Evolutionary conservation across 2,888 invertebrate species (phyloP).

Genomic region (Lasioglossum pauxillum): DNA sequence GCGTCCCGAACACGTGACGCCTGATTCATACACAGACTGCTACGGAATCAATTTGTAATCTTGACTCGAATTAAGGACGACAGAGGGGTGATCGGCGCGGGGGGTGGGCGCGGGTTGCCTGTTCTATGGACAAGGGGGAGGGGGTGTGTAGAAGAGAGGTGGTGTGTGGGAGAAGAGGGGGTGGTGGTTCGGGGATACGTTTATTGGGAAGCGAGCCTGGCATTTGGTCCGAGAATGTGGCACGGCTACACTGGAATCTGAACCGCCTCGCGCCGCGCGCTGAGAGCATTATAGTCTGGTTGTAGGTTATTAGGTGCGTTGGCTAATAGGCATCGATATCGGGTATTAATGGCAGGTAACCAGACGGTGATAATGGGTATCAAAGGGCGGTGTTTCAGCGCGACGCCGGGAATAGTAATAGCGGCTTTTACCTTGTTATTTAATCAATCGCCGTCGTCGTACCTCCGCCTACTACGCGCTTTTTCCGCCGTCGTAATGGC

Average conservation of each 20-base stretch:
- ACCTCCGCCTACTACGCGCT: constrained; percentile 21
- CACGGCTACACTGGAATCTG: constrained; percentile 71
- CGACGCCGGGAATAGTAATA: constrained; percentile 62
- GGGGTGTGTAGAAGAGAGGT: background rate
- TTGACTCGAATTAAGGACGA: constrained; percentile 83
- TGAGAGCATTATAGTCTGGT: constrained; percentile 73
- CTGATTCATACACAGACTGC: constrained; percentile 84
- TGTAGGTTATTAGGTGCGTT: constrained; percentile 75
- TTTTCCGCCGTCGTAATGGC: constrained; percentile 20
- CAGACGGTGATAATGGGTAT: constrained; percentile 73
- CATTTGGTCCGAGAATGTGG: constrained; percentile 73
- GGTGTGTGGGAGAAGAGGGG: constrained; percentile 9
- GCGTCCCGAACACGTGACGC: constrained; percentile 84
- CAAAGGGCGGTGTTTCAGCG: constrained; percentile 71
- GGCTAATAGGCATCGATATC: constrained; percentile 73
- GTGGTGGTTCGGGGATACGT: constrained; percentile 58
- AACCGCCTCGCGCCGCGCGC: constrained; percentile 57
- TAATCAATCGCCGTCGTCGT: constrained; percentile 39
- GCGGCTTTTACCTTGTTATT: constrained; percentile 68
- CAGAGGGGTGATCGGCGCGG: constrained; percentile 88
- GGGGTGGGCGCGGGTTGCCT: constrained; percentile 28
- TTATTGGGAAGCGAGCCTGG: constrained; percentile 77
- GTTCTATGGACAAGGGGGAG: background rate
- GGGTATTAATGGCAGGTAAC: constrained; percentile 74
- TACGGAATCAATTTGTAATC: constrained; percentile 84